A percentile compares a stretch with the other conserved stretches of the same genome.
phyloP scores from a whole-genome alignment of 64 coral and sea anemone species.

The Montipora sp. region DNA sequence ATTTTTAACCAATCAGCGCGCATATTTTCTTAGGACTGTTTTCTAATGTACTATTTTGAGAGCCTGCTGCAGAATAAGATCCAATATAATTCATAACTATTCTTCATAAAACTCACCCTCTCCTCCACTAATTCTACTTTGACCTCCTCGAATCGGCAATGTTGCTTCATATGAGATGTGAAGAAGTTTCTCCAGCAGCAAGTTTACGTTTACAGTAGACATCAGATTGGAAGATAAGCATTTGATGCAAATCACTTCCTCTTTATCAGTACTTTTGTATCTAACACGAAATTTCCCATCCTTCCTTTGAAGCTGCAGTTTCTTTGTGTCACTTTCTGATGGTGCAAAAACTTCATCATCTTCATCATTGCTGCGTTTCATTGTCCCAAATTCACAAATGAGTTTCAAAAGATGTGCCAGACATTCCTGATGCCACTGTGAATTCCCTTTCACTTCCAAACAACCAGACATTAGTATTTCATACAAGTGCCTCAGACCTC shows the following conservation, averaged over 20 bases:
- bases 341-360: constrained; percentile 94
- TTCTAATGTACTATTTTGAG: too few relatives aligned
- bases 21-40: too few relatives aligned
- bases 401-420: constrained; percentile 87
- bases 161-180: constrained; percentile 90
- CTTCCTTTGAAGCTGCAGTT: constrained; percentile 63
- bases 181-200: constrained; percentile 77
- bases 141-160: constrained; percentile 68
- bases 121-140: constrained; percentile 72
- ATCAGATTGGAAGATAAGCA: constrained; percentile 92
- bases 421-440: constrained; percentile 94
- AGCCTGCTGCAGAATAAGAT: too few relatives aligned
- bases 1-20: too few relatives aligned
- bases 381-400: constrained; percentile 95
- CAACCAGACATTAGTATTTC: constrained; percentile 79
- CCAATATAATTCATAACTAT: too few relatives aligned
- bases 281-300: constrained; percentile 93
- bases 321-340: constrained; percentile 44
- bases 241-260: constrained; percentile 93
- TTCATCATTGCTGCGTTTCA: constrained; percentile 73
- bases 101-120: constrained; percentile 41
- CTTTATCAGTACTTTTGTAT: constrained; percentile 98
- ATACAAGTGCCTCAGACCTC: constrained; percentile 81
- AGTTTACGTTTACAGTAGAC: constrained; percentile 80
- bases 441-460: constrained; percentile 58